Evolutionary conservation across 2,113 vertebrate species (phyloP), one percentile per base, ranked within the genome.

Genomic region (Mormyrus iriodes): DNA sequence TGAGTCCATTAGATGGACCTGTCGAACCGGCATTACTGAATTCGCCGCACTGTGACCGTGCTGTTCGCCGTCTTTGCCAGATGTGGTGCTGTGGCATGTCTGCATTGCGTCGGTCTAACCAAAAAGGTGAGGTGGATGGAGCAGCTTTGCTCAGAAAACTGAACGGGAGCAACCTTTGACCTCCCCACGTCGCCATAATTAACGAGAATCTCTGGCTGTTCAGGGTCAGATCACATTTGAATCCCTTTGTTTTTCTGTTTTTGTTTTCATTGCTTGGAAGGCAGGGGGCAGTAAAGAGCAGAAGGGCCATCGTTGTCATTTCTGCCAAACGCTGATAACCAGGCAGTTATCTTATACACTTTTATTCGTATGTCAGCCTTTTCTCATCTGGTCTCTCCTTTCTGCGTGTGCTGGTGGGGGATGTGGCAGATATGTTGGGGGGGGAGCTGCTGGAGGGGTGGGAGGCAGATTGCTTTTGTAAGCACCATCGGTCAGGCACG

Each of bases 331-430:
- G 92, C 95, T 95, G 96, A 97, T 97, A 98, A 97, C 96, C 97
- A 96, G 97, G 95, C 97, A 96, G 95, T 95, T 94, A 95, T 95
- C 96, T 97, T 97, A 98, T 97, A 95, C 96, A 94, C 96, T 97
- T 95, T 97, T 97, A 98, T 97, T 97, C 97, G 97, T 98, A 98
- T 98, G 97, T 97, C 95, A 96, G 95, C 97, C 96, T 95, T 98
- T 98, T 97, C 96, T 99, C 97, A 97, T 97, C 96, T 98, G 97
- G 98, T 97, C 98, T 98, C 98, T 98, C 95, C 95, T 95, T 96
- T 95, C 97, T 96, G 97, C 97, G 97, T 97, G 98, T 97, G 96
- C 93, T 93, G 93, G 95, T 94, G 94, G 95, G 95, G 95, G 94
- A 96, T 93, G 95, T 93, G 95, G 92, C 93, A 95, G 95, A 96